These are phyloP conservation scores for Achroia grisella DNA, from an alignment of 1,140 invertebrate species.

Conservation along the genomic window DNA sequence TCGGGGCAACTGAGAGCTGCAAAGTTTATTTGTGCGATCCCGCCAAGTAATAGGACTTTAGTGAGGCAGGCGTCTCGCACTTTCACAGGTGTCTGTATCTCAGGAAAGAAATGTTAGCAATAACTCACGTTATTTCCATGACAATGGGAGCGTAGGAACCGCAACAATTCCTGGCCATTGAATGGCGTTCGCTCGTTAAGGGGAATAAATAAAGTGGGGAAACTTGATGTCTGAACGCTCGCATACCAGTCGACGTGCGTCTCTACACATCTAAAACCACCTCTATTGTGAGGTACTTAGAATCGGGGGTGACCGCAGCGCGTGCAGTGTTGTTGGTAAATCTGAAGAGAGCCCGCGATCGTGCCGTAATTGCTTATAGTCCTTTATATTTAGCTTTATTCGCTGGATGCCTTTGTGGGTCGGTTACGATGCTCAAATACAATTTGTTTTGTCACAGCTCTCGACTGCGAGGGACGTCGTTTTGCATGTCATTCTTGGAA, in stretches of 20 bases:
- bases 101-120: slow-evolving; percentile 2
- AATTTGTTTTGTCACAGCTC: slow-evolving; percentile 1
- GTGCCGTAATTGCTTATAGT: slow-evolving; percentile 31
- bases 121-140: slow-evolving; percentile 15
- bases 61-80: not conserved
- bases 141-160: slow-evolving; percentile 23
- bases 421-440: not conserved
- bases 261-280: not conserved
- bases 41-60: not conserved
- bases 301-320: not conserved
- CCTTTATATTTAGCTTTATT: slow-evolving; percentile 34
- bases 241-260: not conserved
- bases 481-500: slow-evolving; percentile 4
- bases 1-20: not conserved
- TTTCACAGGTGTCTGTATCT: slow-evolving; percentile 7
- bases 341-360: slow-evolving; percentile 17
- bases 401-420: slow-evolving; percentile 9
- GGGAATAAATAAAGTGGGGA: slow-evolving; percentile 31
- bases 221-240: slow-evolving; percentile 23
- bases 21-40: too few relatives aligned
- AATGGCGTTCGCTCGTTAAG: slow-evolving; percentile 24
- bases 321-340: slow-evolving; percentile 4
- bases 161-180: slow-evolving; percentile 23
- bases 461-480: not conserved
- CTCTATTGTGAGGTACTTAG: not conserved